phyloP scores from a whole-genome alignment of 2,113 vertebrate genomes.

The Sterrhoptilus dennistouni region DNA sequence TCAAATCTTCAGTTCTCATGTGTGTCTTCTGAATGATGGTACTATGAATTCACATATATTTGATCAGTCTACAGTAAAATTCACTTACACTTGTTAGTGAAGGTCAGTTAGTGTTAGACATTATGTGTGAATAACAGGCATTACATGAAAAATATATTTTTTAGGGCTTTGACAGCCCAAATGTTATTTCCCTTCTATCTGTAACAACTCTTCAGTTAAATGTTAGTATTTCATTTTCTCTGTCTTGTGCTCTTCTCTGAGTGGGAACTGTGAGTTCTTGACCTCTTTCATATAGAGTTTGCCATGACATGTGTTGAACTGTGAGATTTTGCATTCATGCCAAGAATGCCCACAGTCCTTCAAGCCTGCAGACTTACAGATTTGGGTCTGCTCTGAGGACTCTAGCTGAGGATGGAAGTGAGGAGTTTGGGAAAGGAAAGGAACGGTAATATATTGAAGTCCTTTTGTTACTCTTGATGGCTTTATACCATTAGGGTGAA shows the following conservation, averaged over 20 bases:
- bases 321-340: neutral
- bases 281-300: neutral
- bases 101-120: neutral
- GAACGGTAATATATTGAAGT: neutral
- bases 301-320: neutral
- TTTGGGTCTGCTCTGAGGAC: neutral
- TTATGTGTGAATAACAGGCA: neutral
- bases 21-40: neutral
- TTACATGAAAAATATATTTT: neutral
- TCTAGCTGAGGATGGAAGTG: neutral
- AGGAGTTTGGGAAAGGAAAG: neutral
- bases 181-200: neutral
- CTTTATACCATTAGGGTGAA: neutral
- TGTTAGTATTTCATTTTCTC: neutral
- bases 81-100: neutral
- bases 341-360: neutral
- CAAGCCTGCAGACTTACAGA: neutral
- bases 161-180: neutral
- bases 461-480: neutral
- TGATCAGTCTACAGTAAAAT: neutral
- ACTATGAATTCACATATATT: neutral
- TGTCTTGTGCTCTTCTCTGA: fast-evolving
- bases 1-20: neutral
- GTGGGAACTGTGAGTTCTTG: neutral
- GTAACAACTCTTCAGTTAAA: neutral